Percentiles rank a stretch among this genome's conserved stretches.
Evolutionary conservation across 2,113 vertebrate genomes (phyloP).

Genomic region (Taxidea taxus): DNA sequence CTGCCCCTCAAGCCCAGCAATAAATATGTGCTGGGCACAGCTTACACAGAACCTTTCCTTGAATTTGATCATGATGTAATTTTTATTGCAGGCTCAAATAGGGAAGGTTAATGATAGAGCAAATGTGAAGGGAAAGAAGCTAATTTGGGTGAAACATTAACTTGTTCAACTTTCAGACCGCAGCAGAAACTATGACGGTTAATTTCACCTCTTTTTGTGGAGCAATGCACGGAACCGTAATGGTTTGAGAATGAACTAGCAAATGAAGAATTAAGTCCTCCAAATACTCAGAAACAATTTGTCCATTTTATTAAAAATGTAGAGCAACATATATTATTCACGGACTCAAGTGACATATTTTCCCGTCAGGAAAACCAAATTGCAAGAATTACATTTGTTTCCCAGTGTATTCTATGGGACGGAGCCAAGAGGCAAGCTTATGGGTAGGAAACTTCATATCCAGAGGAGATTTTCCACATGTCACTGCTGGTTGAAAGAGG

Average conservation of each 20-base stretch:
- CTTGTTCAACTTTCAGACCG: conserved; percentile 69
- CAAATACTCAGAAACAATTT: conserved; percentile 59
- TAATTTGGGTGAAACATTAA: conserved; percentile 72
- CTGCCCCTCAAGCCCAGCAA: conserved; percentile 34
- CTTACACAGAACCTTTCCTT: conserved; percentile 70
- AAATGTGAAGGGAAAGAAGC: conserved; percentile 66
- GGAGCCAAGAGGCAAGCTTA: conserved; percentile 28
- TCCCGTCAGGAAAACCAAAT: conserved; percentile 39
- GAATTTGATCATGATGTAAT: conserved; percentile 71
- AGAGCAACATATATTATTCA: conserved; percentile 56
- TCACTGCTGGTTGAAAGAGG: not conserved
- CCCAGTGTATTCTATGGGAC: conserved; percentile 22
- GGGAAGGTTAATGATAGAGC: conserved; percentile 72
- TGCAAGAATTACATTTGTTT: conserved; percentile 50
- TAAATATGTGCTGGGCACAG: conserved; percentile 60
- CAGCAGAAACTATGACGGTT: conserved; percentile 63
- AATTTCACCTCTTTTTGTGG: conserved; percentile 52
- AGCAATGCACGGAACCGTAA: conserved; percentile 19
- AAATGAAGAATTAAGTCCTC: conserved; percentile 62
- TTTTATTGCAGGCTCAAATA: conserved; percentile 70
- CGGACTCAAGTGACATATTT: conserved; percentile 45
- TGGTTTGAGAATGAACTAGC: conserved; percentile 41
- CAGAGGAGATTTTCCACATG: conserved; percentile 36
- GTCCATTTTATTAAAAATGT: conserved; percentile 64
- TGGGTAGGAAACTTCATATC: conserved; percentile 22